phyloP scores from a whole-genome alignment of 2,113 vertebrate genomes.

The Poecilia latipinna region DNA sequence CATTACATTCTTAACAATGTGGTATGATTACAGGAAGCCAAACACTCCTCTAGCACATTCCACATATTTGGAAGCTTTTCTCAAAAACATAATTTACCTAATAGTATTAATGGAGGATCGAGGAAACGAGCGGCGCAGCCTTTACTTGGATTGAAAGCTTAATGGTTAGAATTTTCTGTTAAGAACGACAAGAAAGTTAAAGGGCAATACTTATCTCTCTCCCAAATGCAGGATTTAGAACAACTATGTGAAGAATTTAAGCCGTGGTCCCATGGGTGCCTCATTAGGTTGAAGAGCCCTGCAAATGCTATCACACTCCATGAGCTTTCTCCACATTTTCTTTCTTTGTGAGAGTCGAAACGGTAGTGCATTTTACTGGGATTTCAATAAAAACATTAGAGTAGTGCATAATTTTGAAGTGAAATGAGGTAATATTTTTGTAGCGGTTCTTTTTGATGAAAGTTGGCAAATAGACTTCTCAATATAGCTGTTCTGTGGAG shows the following conservation, averaged over 20 bases:
- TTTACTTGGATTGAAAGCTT: background rate
- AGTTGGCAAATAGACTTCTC: background rate
- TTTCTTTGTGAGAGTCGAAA: background rate
- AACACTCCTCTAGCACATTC: slow-evolving; percentile 30
- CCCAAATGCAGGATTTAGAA: background rate
- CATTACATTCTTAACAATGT: slow-evolving; percentile 46
- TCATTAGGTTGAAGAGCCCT: background rate
- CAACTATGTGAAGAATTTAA: background rate
- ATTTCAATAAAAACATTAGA: background rate
- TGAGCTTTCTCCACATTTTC: background rate
- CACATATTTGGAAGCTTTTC: slow-evolving; percentile 40
- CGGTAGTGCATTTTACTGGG: background rate
- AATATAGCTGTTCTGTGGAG: too few relatives aligned
- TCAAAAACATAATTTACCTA: slow-evolving; percentile 35
- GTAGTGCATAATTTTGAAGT: background rate
- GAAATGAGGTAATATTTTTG: too few relatives aligned
- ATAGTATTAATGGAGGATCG: slow-evolving; percentile 12
- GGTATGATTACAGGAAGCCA: slow-evolving; percentile 43
- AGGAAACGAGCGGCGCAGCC: background rate
- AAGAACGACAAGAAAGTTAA: slow-evolving; percentile 14
- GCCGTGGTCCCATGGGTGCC: background rate
- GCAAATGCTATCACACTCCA: background rate
- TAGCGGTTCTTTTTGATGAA: too few relatives aligned
- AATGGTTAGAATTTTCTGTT: background rate
- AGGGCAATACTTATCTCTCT: slow-evolving; percentile 2